Evolutionary conservation across 2,113 vertebrate genomes (phyloP), one percentile per base, ranked within the genome.

Genomic region (Nycticebus coucang): DNA sequence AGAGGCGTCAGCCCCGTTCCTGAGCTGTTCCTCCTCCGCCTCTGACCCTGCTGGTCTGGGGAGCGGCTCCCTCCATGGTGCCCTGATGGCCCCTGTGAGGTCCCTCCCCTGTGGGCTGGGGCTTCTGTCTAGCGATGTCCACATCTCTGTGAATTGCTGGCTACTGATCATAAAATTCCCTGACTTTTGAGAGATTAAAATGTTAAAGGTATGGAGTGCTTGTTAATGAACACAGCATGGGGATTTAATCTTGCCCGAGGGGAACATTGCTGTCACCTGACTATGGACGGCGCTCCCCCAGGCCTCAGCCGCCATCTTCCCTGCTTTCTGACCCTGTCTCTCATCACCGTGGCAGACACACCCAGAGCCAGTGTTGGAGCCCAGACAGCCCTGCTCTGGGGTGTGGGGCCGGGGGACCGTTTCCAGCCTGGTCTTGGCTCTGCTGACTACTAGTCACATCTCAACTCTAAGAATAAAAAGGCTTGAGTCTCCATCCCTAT

Each of bases 101-200:
- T 8, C 5, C 53, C 57, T 41, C 71, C 45, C 33, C 28, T 11
- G 19, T 0, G 2, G 57, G 26, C 53, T 26, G n/a, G 59, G 17
- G 18, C 30, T n/a, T n/a, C 33, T 57, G 30, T 22, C 13, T 15
- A 55, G 22, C 4, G 1, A 37, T 24, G 55, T n/a, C 85, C 35
- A 13, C 4, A 1, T 5, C 41, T 7, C 21, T 0, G 4, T 1
- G 86, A 4, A 10, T 6, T 7, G 18, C 28, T 0, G 0, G 30
- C 2, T 30, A 6, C 17, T 4, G 11, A 21, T 21, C 18, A 7
- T 68, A 33, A 50, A 28, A 22, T 24, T 5, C 24, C 6, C 1
- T 30, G 26, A 30, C 74, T 62, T 60, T 9, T 41, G 2, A 28
- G 79, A 60, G 74, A 26, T 35, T 8, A 6, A 37, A 37, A 18